Percentiles rank a stretch among this genome's conserved stretches.
These are phyloP conservation scores for Synanthedon myopaeformis DNA, from an alignment of 2,888 invertebrate species.

Conservation along the genomic window DNA sequence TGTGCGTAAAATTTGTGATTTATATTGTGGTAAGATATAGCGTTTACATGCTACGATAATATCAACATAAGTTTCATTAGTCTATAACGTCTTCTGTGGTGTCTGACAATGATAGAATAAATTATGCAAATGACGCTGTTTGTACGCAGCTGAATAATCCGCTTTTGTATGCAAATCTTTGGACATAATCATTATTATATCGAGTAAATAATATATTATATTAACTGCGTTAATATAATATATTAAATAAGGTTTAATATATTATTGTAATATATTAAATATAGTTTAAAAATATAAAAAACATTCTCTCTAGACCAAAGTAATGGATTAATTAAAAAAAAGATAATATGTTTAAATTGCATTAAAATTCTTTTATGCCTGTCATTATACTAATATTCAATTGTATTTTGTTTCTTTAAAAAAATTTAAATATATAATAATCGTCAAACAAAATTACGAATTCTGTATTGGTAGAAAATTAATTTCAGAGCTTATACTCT, in stretches of 20 bases:
- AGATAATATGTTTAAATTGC: too few species aligned
- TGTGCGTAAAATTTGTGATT: background rate
- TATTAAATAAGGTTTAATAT: background rate
- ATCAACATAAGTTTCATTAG: background rate
- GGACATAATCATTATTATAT: conserved; percentile 3
- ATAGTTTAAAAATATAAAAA: background rate
- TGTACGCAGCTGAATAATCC: conserved; percentile 4
- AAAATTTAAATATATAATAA: too few species aligned
- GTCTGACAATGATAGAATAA: conserved; percentile 20
- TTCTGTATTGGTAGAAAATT: too few species aligned
- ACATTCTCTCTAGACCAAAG: background rate
- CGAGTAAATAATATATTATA: background rate
- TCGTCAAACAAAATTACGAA: too few species aligned
- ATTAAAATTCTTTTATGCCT: too few species aligned
- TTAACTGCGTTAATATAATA: background rate
- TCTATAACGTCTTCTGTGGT: conserved; percentile 6
- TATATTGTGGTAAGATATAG: conserved; percentile 2
- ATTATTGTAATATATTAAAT: background rate
- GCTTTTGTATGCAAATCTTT: conserved; percentile 12
- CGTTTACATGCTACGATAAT: background rate
- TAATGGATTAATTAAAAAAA: too few species aligned
- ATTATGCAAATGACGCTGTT: conserved; percentile 21
- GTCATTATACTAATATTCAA: too few species aligned
- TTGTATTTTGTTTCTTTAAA: too few species aligned
- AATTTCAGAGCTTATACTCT: too few species aligned